phyloP scores from a whole-genome alignment of 2,113 vertebrate genomes.

The Pandion haliaetus region DNA sequence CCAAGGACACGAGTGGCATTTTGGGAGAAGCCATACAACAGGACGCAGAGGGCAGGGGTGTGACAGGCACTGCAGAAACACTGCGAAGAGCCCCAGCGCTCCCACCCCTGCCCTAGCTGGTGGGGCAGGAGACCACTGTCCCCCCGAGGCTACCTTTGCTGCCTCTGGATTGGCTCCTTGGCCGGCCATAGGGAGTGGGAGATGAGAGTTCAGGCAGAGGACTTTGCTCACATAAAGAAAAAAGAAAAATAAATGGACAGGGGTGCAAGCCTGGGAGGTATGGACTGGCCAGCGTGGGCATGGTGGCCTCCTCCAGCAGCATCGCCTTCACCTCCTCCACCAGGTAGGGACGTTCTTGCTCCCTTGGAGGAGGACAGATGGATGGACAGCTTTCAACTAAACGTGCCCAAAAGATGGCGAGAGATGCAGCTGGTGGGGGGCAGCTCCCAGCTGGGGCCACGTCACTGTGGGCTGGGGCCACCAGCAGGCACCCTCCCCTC shows the following conservation, averaged over 20 bases:
- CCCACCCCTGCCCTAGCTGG: background rate
- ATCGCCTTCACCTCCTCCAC: background rate
- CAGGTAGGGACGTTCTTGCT: background rate
- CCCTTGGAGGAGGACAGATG: background rate
- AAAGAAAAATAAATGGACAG: background rate
- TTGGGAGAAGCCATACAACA: background rate
- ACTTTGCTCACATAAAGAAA: background rate
- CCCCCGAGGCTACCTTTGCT: background rate
- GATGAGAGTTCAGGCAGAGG: background rate
- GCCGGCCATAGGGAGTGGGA: rapidly evolving
- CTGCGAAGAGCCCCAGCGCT: background rate
- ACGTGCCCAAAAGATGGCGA: background rate
- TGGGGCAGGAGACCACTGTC: background rate
- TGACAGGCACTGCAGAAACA: background rate
- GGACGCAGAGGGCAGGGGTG: background rate
- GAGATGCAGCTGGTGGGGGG: background rate
- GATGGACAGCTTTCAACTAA: rapidly evolving
- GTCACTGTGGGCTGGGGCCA: background rate
- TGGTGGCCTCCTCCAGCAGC: background rate
- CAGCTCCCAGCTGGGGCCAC: background rate
- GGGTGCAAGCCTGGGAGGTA: background rate
- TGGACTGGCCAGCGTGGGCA: background rate
- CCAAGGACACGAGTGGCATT: background rate
- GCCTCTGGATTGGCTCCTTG: background rate
- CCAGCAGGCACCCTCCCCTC: too few species aligned